phyloP scores from a whole-genome alignment of 2,797 vertebrate genomes.

The Heliangelus exortis region DNA sequence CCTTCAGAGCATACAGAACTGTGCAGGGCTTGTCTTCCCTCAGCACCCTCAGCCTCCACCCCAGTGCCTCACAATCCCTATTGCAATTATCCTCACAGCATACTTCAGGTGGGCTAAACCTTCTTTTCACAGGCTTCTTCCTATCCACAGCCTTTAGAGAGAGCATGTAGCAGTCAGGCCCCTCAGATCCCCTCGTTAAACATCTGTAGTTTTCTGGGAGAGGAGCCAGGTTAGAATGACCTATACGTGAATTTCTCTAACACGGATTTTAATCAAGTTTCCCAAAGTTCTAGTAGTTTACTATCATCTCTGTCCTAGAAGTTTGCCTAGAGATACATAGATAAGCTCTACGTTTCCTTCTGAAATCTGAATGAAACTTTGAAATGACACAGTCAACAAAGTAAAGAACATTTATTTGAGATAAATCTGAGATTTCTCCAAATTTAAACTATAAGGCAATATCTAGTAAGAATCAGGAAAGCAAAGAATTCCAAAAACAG shows the following conservation, averaged over 20 bases:
- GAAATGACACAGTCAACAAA: neutral
- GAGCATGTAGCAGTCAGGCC: neutral
- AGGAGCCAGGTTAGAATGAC: neutral
- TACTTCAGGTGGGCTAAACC: neutral
- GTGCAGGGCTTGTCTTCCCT: neutral
- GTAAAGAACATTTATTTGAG: neutral
- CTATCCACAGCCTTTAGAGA: neutral
- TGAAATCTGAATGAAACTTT: neutral
- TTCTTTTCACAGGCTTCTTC: neutral
- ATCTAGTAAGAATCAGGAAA: neutral
- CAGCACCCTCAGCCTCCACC: neutral
- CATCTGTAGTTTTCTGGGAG: neutral
- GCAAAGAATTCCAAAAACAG: neutral
- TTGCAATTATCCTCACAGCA: neutral
- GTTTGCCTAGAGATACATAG: neutral
- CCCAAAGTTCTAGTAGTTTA: neutral
- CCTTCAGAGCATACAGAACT: neutral
- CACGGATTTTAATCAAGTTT: neutral
- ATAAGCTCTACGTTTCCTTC: neutral
- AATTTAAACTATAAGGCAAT: neutral
- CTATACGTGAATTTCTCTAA: neutral
- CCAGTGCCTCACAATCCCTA: neutral
- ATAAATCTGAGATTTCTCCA: neutral
- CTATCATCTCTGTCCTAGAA: neutral
- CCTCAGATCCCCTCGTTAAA: neutral